Evolutionary conservation across 2,888 invertebrate species (phyloP).

Genomic region (Eretmocerus hayati): DNA sequence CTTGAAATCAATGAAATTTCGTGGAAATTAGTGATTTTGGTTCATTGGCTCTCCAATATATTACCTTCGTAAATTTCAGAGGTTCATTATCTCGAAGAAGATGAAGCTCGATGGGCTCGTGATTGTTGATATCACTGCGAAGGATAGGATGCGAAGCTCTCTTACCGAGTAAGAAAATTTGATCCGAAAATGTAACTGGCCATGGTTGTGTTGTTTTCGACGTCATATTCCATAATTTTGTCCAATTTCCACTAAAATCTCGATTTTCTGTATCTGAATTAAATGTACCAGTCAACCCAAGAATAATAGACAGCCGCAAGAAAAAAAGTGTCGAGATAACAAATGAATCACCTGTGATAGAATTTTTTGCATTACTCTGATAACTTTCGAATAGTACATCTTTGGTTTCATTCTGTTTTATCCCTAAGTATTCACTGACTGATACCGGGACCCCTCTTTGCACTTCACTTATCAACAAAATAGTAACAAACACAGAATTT

Average conservation of each 20-base stretch:
- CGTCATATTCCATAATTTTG: neutral
- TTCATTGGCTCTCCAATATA: too few species aligned
- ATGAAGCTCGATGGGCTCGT: too few species aligned
- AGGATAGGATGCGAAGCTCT: too few species aligned
- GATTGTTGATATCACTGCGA: too few species aligned
- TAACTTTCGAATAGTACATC: neutral
- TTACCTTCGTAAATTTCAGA: neutral
- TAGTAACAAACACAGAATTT: too few species aligned
- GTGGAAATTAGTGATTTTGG: too few species aligned
- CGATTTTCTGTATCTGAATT: neutral
- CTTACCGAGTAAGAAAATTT: neutral
- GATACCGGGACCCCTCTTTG: too few species aligned
- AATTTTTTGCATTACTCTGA: neutral
- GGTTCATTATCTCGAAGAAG: neutral
- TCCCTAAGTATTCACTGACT: neutral
- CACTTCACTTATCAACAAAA: too few species aligned
- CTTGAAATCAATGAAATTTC: too few species aligned
- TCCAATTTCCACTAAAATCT: neutral
- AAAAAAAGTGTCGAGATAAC: neutral
- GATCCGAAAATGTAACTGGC: neutral
- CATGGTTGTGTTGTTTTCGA: neutral
- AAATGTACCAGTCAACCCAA: too few species aligned
- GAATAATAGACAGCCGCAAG: neutral
- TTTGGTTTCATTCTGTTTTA: conserved; percentile 4
- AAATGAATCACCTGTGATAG: neutral